Conservation (phyloP, 2,113 vertebrate species). For the Sarotherodon lohbergeri region DNA sequence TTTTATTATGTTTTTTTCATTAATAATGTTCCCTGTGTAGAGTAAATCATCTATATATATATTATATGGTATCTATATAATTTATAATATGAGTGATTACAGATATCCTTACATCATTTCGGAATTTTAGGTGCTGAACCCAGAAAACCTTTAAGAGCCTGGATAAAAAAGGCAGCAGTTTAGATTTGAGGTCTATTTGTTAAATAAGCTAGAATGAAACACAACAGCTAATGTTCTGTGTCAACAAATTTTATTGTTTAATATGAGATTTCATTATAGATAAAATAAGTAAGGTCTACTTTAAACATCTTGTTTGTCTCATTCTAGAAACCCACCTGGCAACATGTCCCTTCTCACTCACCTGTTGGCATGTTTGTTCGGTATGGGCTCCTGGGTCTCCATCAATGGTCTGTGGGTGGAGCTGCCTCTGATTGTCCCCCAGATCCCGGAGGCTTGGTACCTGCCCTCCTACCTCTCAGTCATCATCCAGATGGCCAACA, state of each 20-base stretch:
- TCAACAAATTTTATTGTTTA: background rate
- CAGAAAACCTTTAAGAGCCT: background rate
- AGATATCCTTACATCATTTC: background rate
- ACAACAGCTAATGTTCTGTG: background rate
- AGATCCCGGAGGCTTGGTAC: conserved; percentile 79
- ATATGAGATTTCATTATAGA: background rate
- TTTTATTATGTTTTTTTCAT: background rate
- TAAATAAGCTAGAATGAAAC: background rate
- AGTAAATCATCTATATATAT: background rate
- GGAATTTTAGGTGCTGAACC: background rate
- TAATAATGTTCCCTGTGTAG: background rate
- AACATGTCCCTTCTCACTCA: conserved; percentile 72
- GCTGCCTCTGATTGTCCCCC: conserved; percentile 75
- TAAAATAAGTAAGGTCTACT: background rate
- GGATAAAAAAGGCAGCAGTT: too few species aligned
- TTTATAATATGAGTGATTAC: background rate
- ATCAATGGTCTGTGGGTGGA: conserved; percentile 84
- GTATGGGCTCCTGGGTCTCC: conserved; percentile 83
- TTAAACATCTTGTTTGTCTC: background rate
- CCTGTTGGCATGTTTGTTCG: conserved; percentile 73
- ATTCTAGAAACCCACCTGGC: background rate
- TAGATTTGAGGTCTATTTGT: background rate
- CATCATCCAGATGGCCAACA: conserved; percentile 79
- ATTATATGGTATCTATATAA: background rate
- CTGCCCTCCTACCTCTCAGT: conserved; percentile 81